Base-by-base conservation (phyloP, 2,113 vertebrate species). In the Pelecanoides urinatrix region DNA sequence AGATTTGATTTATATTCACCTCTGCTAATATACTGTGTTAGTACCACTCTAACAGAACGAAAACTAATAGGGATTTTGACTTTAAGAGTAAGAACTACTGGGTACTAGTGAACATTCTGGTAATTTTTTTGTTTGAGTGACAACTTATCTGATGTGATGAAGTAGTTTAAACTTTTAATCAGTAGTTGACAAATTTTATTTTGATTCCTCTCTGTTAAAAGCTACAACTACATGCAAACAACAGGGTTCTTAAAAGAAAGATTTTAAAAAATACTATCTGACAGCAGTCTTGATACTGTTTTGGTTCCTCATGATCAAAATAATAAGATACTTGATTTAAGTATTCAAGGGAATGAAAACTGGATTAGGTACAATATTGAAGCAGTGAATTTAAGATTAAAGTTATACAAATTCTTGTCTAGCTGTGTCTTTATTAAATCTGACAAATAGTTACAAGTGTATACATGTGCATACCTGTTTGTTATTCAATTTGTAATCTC, bases 1-100 rank as follows among this genome's bases (percentile, higher is more conserved):
- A 68, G 16, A 76, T 45, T n/a, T 38, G 10, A 13, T 45, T 59
- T 0, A 0, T 22, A 56, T 16, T 3, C 11, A 55, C 19, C 8
- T 86, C 71, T 83, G 29, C 5, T 73, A 65, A 83, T 36, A 63
- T 12, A 66, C 3, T 30, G 4, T 30, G 3, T 56, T 71, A 53
- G 14, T 18, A 65, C 29, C 10, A 58, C 10, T 71, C 9, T 86
- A 81, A 38, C 2, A 17, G 3, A 17, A 84, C 55, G 8, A 62
- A 74, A 70, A 72, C 14, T 36, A 63, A 34, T 7, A 36, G 22
- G 15, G 27, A n/a, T 29, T 66, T 75, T 56, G 4, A 18, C 16
- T 66, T 59, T 50, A 63, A 44, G 11, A 93, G 34, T 29, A 65
- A 58, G 14, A 79, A 44, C 26, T 68, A 21, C 20, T 75, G 15